These are phyloP conservation scores for Tapera naevia DNA, from an alignment of 2,797 vertebrate genomes.

Conservation along the genomic window DNA sequence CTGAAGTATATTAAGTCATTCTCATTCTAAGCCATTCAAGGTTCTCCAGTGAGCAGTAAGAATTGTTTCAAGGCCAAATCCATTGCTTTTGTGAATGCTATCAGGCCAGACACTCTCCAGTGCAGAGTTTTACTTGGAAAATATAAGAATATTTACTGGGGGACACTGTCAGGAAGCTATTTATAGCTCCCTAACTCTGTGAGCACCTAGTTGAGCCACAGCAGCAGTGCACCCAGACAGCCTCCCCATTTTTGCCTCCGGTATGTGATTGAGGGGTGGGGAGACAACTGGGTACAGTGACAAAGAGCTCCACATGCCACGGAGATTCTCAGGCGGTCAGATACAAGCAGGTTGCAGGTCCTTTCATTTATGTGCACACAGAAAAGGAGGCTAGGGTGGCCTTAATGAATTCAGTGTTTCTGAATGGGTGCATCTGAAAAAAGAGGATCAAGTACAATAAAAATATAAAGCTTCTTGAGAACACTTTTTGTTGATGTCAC, in stretches of 20 bases:
- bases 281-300: background rate
- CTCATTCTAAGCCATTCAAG: background rate
- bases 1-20: background rate
- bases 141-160: background rate
- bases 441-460: background rate
- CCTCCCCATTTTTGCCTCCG: background rate
- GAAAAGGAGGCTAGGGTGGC: background rate
- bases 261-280: background rate
- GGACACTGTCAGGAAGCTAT: background rate
- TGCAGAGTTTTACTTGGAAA: background rate
- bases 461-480: background rate
- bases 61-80: background rate
- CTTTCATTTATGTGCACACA: rapidly evolving
- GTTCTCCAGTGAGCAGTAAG: background rate
- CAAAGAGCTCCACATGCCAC: background rate
- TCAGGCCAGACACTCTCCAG: background rate
- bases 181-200: slow-evolving; percentile 8
- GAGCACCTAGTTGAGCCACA: background rate
- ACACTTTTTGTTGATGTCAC: background rate
- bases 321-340: background rate
- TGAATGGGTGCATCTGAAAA: background rate
- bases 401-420: background rate
- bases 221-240: background rate
- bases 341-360: background rate
- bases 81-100: background rate